Percentiles rank a stretch among this genome's conserved stretches.
Conservation (phyloP, 92 coral and sea anemone genomes). For the Heteractis magnifica region DNA sequence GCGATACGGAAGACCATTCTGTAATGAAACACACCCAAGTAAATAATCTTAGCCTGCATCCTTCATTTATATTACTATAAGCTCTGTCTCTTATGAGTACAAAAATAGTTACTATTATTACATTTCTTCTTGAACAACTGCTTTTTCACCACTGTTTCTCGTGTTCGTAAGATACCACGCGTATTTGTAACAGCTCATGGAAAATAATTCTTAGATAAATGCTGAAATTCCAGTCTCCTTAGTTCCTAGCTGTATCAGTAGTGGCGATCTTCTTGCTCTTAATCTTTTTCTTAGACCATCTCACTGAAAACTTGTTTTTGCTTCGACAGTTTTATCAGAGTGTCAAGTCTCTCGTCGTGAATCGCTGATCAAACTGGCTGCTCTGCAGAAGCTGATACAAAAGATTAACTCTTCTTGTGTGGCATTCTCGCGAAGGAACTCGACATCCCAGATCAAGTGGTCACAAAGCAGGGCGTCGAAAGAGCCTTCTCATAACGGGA, state of each 20-base stretch:
- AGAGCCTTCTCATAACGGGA: background rate
- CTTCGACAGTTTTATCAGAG: constrained; percentile 28
- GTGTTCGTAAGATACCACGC: too few relatives aligned
- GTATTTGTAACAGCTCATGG: too few relatives aligned
- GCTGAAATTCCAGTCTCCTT: too few relatives aligned
- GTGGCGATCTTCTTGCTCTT: background rate
- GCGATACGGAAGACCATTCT: constrained; percentile 14
- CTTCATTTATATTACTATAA: background rate
- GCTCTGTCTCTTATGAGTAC: too few relatives aligned
- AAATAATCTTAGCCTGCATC: background rate
- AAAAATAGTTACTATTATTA: too few relatives aligned
- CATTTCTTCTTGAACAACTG: too few relatives aligned
- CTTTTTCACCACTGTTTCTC: too few relatives aligned
- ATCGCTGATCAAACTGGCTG: background rate
- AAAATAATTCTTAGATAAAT: too few relatives aligned
- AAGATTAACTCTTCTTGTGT: background rate
- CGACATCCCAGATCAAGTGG: background rate
- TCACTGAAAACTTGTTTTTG: background rate
- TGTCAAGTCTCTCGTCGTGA: constrained; percentile 28
- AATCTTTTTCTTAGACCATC: background rate
- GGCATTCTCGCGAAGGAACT: background rate
- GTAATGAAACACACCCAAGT: constrained; percentile 34
- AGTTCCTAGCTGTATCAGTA: too few relatives aligned
- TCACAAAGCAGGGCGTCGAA: background rate
- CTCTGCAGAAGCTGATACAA: background rate